phyloP scores from a whole-genome alignment of 2,113 vertebrate species.

The Donacobius atricapilla region DNA sequence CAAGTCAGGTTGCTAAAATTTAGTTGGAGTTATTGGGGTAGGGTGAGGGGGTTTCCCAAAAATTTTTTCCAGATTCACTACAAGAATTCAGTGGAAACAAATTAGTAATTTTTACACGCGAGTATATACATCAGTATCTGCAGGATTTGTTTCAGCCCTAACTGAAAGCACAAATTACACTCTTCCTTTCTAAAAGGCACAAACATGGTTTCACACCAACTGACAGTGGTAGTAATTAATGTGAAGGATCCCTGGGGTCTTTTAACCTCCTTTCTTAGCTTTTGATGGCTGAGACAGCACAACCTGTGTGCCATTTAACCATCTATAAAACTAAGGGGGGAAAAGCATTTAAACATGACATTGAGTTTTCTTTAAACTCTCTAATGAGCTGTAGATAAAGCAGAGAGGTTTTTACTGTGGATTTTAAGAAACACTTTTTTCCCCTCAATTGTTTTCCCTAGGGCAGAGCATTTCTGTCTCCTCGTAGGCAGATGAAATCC shows the following conservation, averaged over 20 bases:
- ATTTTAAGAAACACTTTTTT: neutral
- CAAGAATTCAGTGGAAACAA: conserved; percentile 22
- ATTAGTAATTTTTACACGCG: neutral
- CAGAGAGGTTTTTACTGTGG: neutral
- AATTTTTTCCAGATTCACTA: conserved; percentile 6
- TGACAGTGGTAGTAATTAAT: conserved; percentile 53
- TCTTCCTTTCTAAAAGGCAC: neutral
- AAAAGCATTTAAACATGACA: conserved; percentile 8
- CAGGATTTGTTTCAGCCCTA: neutral
- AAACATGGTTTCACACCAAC: conserved; percentile 39
- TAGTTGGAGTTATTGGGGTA: neutral
- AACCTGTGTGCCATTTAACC: conserved; percentile 46
- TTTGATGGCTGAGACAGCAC: conserved; percentile 44
- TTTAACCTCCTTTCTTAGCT: conserved; percentile 59
- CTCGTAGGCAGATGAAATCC: neutral
- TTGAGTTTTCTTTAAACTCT: conserved; percentile 40
- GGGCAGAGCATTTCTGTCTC: neutral
- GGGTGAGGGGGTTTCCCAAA: neutral
- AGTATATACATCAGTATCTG: neutral
- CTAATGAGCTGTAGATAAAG: conserved; percentile 58
- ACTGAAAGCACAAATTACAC: conserved; percentile 26
- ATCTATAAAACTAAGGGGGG: conserved; percentile 26
- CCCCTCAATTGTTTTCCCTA: conserved; percentile 5
- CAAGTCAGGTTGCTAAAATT: conserved; percentile 33
- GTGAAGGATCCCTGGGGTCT: conserved; percentile 39